A percentile compares a stretch with the other conserved stretches of the same genome.
Conservation (phyloP, 2,113 vertebrate genomes). For the Nycticorax nycticorax region DNA sequence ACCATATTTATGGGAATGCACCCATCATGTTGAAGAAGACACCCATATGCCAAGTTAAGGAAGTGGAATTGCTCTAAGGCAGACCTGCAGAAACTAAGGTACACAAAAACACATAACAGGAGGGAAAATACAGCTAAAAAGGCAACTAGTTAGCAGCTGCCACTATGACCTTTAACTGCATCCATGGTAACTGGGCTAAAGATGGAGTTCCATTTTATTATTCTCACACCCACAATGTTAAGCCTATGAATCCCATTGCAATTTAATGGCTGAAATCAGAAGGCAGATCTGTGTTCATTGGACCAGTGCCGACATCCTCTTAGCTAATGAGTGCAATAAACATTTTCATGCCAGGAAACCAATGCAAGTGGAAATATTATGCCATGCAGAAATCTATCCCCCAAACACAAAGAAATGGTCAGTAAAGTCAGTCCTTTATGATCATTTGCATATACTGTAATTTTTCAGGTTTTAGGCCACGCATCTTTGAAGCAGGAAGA, state of each 20-base stretch:
- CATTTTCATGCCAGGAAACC: conserved; percentile 93
- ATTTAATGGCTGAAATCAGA: conserved; percentile 87
- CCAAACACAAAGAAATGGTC: conserved; percentile 84
- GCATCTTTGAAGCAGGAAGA: conserved; percentile 18
- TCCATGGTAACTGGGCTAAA: conserved; percentile 87
- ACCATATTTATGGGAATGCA: conserved; percentile 22
- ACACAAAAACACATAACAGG: conserved; percentile 63
- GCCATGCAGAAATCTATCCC: conserved; percentile 83
- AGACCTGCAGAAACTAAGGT: conserved; percentile 61
- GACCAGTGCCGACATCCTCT: conserved; percentile 91
- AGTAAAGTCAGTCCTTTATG: conserved; percentile 60
- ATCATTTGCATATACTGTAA: conserved; percentile 61
- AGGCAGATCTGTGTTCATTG: conserved; percentile 92
- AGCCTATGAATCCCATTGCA: conserved; percentile 84
- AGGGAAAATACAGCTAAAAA: conserved; percentile 80
- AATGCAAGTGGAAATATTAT: conserved; percentile 90
- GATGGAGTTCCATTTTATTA: conserved; percentile 90
- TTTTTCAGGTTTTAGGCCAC: conserved; percentile 52
- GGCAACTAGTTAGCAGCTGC: conserved; percentile 90
- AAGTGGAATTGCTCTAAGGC: conserved; percentile 47
- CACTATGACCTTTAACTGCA: conserved; percentile 92
- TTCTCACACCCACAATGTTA: conserved; percentile 88
- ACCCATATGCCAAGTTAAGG: conserved; percentile 5
- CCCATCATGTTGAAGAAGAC: not conserved
- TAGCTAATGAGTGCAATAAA: conserved; percentile 99